Percentiles rank a stretch among this genome's conserved stretches.
Evolutionary conservation across 2,888 invertebrate genomes (phyloP).

Genomic region (Willowsia nigromaculata): DNA sequence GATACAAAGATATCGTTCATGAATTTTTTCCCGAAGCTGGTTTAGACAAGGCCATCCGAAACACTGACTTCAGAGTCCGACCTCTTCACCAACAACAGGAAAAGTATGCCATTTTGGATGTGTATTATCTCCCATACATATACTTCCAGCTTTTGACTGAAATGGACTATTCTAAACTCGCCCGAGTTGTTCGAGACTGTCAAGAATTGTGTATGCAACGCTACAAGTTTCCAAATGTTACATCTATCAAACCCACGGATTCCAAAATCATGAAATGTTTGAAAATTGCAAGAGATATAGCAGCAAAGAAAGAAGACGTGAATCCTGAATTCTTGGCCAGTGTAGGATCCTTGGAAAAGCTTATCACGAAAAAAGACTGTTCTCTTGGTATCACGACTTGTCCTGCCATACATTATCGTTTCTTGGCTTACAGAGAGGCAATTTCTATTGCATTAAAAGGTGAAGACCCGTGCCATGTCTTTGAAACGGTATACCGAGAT

Average conservation of each 20-base stretch:
- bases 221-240: not conserved
- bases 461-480: not conserved
- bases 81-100: not conserved
- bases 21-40: not conserved
- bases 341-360: not conserved
- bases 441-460: not conserved
- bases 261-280: not conserved
- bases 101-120: not conserved
- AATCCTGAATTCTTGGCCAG: not conserved
- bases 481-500: slow-evolving; percentile 7
- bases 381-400: not conserved
- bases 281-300: not conserved
- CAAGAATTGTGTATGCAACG: too few species aligned
- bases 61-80: not conserved
- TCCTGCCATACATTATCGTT: not conserved
- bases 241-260: not conserved
- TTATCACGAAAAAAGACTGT: not conserved
- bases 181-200: too few species aligned
- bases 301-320: not conserved
- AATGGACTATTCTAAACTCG: not conserved
- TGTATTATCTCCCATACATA: not conserved
- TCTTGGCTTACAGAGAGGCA: not conserved
- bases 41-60: not conserved
- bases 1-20: not conserved
- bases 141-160: not conserved